phyloP scores from a whole-genome alignment of 2,888 invertebrate genomes.

The Brachyopa scutellaris region DNA sequence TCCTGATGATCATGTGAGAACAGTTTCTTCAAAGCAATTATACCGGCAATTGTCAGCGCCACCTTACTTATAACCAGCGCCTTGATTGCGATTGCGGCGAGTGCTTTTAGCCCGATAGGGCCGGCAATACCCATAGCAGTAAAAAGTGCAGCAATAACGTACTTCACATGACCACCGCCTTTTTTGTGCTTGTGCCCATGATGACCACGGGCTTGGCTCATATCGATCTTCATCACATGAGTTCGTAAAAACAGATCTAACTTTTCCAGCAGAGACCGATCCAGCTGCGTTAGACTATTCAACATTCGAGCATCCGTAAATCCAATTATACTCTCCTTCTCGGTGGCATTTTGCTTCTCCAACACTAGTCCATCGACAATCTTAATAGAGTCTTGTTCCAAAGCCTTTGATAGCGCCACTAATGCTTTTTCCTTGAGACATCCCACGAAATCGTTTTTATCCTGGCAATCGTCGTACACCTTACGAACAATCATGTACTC shows the following conservation, averaged over 20 bases:
- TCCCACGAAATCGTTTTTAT: conserved; percentile 84
- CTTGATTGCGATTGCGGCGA: conserved; percentile 88
- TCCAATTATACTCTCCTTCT: conserved; percentile 79
- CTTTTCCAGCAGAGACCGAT: conserved; percentile 82
- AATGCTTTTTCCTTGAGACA: conserved; percentile 86
- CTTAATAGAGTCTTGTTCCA: conserved; percentile 85
- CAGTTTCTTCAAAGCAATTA: conserved; percentile 88
- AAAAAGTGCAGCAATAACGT: conserved; percentile 85
- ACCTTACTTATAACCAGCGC: conserved; percentile 89
- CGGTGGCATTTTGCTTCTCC: conserved; percentile 84
- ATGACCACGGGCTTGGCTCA: conserved; percentile 78
- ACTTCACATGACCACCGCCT: conserved; percentile 80
- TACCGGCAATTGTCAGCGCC: conserved; percentile 87
- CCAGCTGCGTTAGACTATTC: conserved; percentile 83
- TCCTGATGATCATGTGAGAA: conserved; percentile 86
- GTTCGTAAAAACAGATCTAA: conserved; percentile 85
- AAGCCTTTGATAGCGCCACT: conserved; percentile 84
- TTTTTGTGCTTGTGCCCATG: conserved; percentile 81
- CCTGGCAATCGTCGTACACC: conserved; percentile 86
- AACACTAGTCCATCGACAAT: conserved; percentile 85
- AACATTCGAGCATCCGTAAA: conserved; percentile 84
- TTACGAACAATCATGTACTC: conserved; percentile 85
- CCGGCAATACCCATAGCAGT: conserved; percentile 87
- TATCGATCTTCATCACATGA: conserved; percentile 86
- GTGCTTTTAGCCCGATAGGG: conserved; percentile 87